Evolutionary conservation across 2,113 vertebrate genomes (phyloP).

Genomic region (Craseonycteris thonglongyai): DNA sequence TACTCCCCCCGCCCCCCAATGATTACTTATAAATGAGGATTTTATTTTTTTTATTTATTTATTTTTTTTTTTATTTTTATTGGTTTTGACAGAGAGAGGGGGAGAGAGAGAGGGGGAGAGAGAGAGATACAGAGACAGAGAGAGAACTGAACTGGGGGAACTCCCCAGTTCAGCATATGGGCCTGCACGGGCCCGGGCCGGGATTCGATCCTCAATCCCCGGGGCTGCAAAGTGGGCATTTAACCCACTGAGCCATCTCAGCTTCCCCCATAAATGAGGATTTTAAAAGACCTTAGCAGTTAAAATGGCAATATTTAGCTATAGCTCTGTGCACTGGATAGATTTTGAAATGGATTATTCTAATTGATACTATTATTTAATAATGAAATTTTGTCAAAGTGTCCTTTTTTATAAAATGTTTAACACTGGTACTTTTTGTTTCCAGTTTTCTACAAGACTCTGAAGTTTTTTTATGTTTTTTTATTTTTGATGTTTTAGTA

Average conservation of each 20-base stretch:
- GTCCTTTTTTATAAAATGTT: background rate
- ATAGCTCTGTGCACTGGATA: background rate
- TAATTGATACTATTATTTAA: background rate
- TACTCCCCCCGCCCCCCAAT: background rate
- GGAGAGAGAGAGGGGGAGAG: no score
- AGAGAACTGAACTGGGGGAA: no score
- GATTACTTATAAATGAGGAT: background rate
- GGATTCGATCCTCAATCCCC: no score
- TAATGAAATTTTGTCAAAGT: conserved; percentile 10
- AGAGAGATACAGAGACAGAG: no score
- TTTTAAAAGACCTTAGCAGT: background rate
- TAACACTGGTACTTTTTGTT: background rate
- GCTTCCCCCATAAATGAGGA: background rate
- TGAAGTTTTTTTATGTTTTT: no score
- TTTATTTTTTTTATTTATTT: no score
- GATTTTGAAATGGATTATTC: background rate
- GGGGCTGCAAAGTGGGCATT: no score
- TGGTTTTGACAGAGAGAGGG: no score
- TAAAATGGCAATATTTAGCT: background rate
- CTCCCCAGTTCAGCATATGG: no score
- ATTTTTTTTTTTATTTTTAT: no score
- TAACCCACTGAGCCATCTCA: no score
- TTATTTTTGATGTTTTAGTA: background rate
- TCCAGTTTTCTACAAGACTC: background rate
- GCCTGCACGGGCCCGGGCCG: no score